These are phyloP conservation scores for Disparrhopalites patrizii DNA, from an alignment of 2,888 invertebrate species.

Conservation along the genomic window DNA sequence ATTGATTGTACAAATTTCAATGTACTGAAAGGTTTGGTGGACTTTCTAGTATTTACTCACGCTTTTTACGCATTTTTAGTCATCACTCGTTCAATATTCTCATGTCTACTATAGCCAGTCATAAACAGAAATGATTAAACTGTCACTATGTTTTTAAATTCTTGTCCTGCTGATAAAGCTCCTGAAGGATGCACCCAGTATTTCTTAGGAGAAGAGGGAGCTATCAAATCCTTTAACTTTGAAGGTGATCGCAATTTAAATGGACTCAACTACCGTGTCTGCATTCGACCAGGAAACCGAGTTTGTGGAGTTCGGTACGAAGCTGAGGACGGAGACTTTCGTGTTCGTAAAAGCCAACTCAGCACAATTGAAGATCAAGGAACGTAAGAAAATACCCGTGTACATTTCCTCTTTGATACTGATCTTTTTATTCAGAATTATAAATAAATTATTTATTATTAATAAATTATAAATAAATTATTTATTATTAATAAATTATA, in stretches of 20 bases:
- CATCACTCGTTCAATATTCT: neutral
- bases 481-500: neutral
- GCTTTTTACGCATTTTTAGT: neutral
- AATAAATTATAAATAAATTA: neutral
- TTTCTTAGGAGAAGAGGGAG: constrained; percentile 45
- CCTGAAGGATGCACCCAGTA: constrained; percentile 50
- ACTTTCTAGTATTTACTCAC: neutral
- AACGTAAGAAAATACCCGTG: too few relatives aligned
- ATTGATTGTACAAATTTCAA: constrained; percentile 46
- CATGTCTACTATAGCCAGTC: neutral
- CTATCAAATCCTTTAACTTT: constrained; percentile 49
- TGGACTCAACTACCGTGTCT: constrained; percentile 48
- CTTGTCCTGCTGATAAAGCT: constrained; percentile 37
- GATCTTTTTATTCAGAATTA: too few relatives aligned
- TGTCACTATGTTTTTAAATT: neutral
- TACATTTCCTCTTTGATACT: too few relatives aligned
- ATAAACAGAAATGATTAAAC: neutral
- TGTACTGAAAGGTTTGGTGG: constrained; percentile 44
- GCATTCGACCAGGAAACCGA: constrained; percentile 46
- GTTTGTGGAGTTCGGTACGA: constrained; percentile 47
- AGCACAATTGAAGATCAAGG: too few relatives aligned
- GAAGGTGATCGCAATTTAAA: constrained; percentile 49
- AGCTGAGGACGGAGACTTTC: constrained; percentile 41
- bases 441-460: neutral
- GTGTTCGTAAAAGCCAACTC: constrained; percentile 43